Evolutionary conservation across 1,140 invertebrate genomes (phyloP).

Genomic region (Leptopilina boulardi): DNA sequence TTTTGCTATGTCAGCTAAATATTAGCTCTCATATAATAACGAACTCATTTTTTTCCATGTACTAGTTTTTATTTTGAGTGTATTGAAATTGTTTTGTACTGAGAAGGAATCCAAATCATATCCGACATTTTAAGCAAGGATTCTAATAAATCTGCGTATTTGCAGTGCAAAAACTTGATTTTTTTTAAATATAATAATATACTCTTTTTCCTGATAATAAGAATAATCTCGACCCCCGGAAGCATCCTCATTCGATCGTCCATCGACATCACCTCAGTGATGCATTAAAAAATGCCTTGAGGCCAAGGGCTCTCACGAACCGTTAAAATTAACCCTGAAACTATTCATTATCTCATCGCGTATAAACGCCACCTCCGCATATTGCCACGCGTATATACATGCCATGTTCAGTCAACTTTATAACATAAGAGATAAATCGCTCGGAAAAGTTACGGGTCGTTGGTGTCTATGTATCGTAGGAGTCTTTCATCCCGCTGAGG

Average conservation of each 20-base stretch:
- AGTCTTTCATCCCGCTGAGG: background rate
- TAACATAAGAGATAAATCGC: conserved; percentile 16
- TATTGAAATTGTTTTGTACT: too few species aligned
- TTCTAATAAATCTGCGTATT: too few species aligned
- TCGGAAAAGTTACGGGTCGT: conserved; percentile 36
- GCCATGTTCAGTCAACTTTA: background rate
- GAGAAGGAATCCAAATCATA: too few species aligned
- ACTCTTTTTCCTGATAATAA: background rate
- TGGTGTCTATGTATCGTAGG: conserved; percentile 11
- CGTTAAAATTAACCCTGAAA: conserved; percentile 39
- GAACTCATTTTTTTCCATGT: too few species aligned
- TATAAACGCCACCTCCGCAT: conserved; percentile 57
- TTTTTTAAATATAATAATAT: too few species aligned
- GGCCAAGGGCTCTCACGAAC: conserved; percentile 34
- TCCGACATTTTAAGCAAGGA: too few species aligned
- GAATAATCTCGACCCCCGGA: background rate
- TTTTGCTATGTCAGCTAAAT: too few species aligned
- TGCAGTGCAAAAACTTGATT: too few species aligned
- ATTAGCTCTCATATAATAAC: too few species aligned
- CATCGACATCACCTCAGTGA: background rate
- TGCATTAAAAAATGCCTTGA: conserved; percentile 27
- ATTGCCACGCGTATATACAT: conserved; percentile 56
- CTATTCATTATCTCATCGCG: conserved; percentile 35
- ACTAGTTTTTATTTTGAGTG: too few species aligned
- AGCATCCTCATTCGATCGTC: background rate